Base-by-base conservation (phyloP, 64 coral and sea anemone species). In the Cladopsammia gracilis region DNA sequence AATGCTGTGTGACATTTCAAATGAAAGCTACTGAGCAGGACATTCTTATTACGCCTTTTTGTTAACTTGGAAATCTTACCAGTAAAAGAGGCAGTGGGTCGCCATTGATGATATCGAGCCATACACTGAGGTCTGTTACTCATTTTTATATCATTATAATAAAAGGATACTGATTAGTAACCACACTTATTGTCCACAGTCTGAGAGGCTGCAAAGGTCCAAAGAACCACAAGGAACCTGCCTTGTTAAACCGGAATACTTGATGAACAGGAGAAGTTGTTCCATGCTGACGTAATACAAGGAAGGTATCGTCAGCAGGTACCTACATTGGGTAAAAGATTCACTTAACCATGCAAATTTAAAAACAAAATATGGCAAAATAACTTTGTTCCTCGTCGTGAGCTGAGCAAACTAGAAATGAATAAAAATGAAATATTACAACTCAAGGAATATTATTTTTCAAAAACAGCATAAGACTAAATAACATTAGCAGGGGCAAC, bases 91-190 rank as follows among this genome's bases (percentile, higher is more conserved):
- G 34, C 34, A 34, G 34, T 34, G 0, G 0, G 0, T 34, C 2
- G 34, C 2, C 34, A 34, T 34, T 34, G 34, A 34, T 34, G 34
- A 34, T 34, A 34, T 34, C 34, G 34, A 34, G 34, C 2, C 34
- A 34, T 34, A 34, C 34, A 34, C n/a, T n/a, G n/a, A n/a, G 34
- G 2, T 2, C 34, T 4, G 10, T 2, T 71, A 24, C 68, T 8
- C 20, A 3, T n/a, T 89, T 76, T 12, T 5, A 64, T 9, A 59
- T 19, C 16, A 56, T 26, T 82, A 34, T 2, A 13, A 43, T 70
- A 25, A 89, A 96, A 96, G 90, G 94, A 96, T 96, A 96, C 94
- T 76, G 89, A 61, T 92, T 74, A 16, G 84, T 96, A 50, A 96
- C 86, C 52, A 96, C 23, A 48, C 89, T 71, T 12, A 88, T 92